Evolutionary conservation across 2,888 invertebrate genomes (phyloP), one percentile per base, ranked within the genome.

Genomic region (Sericinus montela): DNA sequence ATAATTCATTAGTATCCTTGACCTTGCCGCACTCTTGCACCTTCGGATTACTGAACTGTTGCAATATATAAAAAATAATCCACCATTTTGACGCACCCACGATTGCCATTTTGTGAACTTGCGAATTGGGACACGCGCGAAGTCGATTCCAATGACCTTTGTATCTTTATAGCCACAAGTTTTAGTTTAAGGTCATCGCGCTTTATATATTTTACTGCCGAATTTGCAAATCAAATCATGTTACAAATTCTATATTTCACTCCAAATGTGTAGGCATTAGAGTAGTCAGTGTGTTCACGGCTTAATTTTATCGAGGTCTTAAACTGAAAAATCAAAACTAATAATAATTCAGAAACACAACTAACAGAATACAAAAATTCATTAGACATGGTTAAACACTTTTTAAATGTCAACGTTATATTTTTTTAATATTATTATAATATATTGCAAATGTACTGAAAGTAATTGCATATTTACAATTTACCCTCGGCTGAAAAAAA

Each of bases 111-210:
- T 78, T 75, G 74, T 69, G 66, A 73, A 73, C 77, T 62, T 68
- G 66, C 72, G 69, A 84, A 80, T 67, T 82, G 76, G 83, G 80
- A 82, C 86, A 77, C 66, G 67, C 67, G 63, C 72, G 75, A 80
- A 77, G 69, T 75, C 75, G 75, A 80, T 80, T 80, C 75, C 74
- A 77, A 77, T 79, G 81, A 75, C 84, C 85, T 84, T 84, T 75
- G 71, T 70, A 68, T 67, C 44, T 77, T 79, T 76, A 80, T 75
- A 73, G 76, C 75, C 72, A 69, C 69, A 67, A 64, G 72, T 77
- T 82, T 81, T 75, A 69, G 72, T 75, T 79, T 80, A 80, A 83
- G 84, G 83, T 67, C 82, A 61, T 55, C 75, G 55, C 75, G 74
- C 75, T 79, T 73, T 72, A 52, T 52, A n/a, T 63, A 63, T 63